A percentile compares a stretch with the other conserved stretches of the same genome.
phyloP scores from a whole-genome alignment of 2,888 invertebrate species.

The Synergus itoensis region DNA sequence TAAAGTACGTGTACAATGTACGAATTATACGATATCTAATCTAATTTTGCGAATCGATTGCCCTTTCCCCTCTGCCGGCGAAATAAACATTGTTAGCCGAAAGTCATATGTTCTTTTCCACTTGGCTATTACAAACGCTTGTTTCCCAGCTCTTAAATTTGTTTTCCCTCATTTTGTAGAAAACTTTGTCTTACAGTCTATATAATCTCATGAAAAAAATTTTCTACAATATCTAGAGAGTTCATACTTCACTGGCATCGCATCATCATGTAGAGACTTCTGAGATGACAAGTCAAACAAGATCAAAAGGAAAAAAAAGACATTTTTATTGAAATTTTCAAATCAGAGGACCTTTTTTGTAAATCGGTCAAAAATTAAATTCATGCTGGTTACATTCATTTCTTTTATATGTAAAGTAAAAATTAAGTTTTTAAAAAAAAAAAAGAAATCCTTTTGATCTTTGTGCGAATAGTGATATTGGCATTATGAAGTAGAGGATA shows the following conservation, averaged over 20 bases:
- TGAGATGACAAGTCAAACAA: not conserved
- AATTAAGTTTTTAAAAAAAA: too few relatives aligned
- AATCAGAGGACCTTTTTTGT: not conserved
- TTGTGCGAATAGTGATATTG: not conserved
- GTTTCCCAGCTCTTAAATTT: slow-evolving; percentile 2
- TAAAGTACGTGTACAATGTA: slow-evolving; percentile 13
- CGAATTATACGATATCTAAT: slow-evolving; percentile 20
- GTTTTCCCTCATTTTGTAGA: slow-evolving; percentile 1
- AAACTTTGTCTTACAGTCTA: slow-evolving; percentile 22
- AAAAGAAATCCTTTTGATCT: not conserved
- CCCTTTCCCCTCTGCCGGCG: slow-evolving; percentile 30
- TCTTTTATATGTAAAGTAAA: too few relatives aligned
- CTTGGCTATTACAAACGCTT: slow-evolving; percentile 8
- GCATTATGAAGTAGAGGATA: slow-evolving; percentile 26
- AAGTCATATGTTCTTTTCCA: slow-evolving; percentile 6
- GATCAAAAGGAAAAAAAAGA: not conserved
- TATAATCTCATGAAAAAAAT: slow-evolving; percentile 19
- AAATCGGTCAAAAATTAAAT: too few relatives aligned
- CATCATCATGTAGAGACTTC: slow-evolving; percentile 4
- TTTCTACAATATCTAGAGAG: slow-evolving; percentile 10
- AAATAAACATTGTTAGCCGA: not conserved
- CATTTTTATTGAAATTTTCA: not conserved
- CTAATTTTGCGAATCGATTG: slow-evolving; percentile 26
- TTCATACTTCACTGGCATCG: not conserved
- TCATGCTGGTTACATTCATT: too few relatives aligned